Base-by-base conservation (phyloP, 1,140 invertebrate genomes). In the Asobara japonica region DNA sequence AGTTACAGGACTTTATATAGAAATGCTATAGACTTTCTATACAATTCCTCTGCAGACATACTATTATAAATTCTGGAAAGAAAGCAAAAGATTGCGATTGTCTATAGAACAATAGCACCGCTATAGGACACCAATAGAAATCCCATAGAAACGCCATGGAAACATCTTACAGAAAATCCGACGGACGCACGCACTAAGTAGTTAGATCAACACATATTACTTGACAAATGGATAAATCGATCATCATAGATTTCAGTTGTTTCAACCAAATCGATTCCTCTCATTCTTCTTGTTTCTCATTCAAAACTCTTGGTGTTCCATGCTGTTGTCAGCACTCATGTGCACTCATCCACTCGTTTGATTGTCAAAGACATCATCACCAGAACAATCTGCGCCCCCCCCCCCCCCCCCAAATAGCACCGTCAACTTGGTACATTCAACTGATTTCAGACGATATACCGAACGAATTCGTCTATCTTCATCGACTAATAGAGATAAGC, bases 361-460 rank as follows among this genome's bases (percentile, higher is more conserved):
- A 29, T 62, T 30, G 60, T 62, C n/a, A 62, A 62, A 16, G 29
- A 31, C 33, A 65, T 20, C n/a, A 45, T 22, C 30, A 65, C 20
- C 20, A 36, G 41, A 41, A n/a, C n/a, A n/a, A n/a, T n/a, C n/a
- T n/a, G n/a, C n/a, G n/a, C n/a, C n/a, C n/a, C n/a, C n/a, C n/a
- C n/a, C n/a, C n/a, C n/a, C n/a, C n/a, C n/a, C n/a, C 20, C 0
- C 20, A 62, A 72, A 72, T 51, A 60, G 60, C 64, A 70, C 45
- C 11, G 25, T 22, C 16, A 62, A 36, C 27, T 67, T 56, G 30
- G 18, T 11, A 60, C 56, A 56, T 56, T 31, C 74, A 84, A 77
- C 82, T 83, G 77, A 83, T 87, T 87, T 70, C 84, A 86, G 86
- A 82, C 74, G 75, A 74, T 82, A 80, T 79, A 76, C 80, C 84